Conservation (phyloP, 2,113 vertebrate species). For the Larimichthys crocea region DNA sequence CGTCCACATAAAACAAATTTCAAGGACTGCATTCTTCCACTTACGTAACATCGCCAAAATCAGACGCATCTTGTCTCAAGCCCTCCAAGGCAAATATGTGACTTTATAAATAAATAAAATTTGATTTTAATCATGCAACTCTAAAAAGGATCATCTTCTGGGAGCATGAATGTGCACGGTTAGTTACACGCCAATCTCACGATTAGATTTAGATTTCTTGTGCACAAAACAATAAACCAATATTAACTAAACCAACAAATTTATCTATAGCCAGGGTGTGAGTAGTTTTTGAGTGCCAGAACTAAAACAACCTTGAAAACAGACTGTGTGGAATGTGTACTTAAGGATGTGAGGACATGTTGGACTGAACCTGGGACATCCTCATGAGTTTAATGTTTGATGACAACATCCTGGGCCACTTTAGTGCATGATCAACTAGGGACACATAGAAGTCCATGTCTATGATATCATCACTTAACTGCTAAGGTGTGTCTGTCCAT, state of each 20-base stretch:
- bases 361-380: slow-evolving; percentile 25
- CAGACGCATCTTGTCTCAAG: too few species aligned
- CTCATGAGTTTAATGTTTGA: slow-evolving; percentile 11
- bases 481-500: slow-evolving; percentile 4
- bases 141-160: not conserved
- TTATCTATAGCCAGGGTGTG: not conserved
- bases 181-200: not conserved
- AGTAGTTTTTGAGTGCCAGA: not conserved
- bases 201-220: not conserved
- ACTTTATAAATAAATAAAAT: too few species aligned
- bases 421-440: not conserved
- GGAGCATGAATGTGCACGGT: not conserved
- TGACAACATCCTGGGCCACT: slow-evolving; percentile 14
- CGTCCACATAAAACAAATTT: too few species aligned
- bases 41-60: too few species aligned
- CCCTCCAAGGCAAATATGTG: too few species aligned
- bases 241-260: not conserved
- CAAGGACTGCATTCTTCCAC: too few species aligned
- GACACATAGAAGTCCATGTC: slow-evolving; percentile 22
- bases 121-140: too few species aligned
- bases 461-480: slow-evolving; percentile 25
- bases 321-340: slow-evolving; percentile 7
- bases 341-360: slow-evolving; percentile 30
- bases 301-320: not conserved
- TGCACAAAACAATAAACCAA: not conserved